Evolutionary conservation across 2,888 invertebrate genomes (phyloP).

Genomic region (Dicyrtoma fusca): DNA sequence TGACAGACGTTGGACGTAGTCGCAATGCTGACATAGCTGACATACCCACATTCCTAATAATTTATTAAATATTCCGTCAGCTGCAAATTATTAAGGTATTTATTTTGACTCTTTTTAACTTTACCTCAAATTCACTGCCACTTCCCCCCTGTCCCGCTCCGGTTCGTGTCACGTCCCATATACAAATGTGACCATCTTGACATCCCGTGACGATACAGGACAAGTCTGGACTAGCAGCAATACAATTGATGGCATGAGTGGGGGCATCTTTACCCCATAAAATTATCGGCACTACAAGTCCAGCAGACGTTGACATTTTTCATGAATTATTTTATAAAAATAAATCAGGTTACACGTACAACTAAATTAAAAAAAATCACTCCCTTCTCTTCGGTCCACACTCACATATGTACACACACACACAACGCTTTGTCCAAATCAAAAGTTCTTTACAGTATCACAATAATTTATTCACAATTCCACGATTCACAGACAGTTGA

Average conservation of each 20-base stretch:
- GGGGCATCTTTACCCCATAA: constrained; percentile 97
- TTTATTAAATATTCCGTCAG: no score
- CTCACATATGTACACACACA: no score
- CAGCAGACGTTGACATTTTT: constrained; percentile 63
- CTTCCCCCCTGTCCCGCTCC: constrained; percentile 57
- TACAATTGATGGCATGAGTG: constrained; percentile 93
- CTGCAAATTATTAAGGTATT: no score
- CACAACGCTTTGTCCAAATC: no score
- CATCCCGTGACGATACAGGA: constrained; percentile 93
- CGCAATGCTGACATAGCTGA: no score
- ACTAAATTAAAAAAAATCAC: not conserved
- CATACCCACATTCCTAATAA: no score
- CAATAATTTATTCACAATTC: no score
- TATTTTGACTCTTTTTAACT: not conserved
- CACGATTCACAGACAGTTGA: no score
- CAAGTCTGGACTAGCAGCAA: constrained; percentile 89
- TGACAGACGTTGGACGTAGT: no score
- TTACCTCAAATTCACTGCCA: constrained; percentile 58
- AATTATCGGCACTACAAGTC: constrained; percentile 94
- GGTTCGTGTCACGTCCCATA: constrained; percentile 75
- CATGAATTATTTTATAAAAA: no score
- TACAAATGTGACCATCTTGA: constrained; percentile 96
- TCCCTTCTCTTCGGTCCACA: not conserved
- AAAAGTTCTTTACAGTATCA: no score
- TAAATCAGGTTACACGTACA: constrained; percentile 3